Conservation (phyloP, 2,888 invertebrate genomes). For the Thymelicus sylvestris region DNA sequence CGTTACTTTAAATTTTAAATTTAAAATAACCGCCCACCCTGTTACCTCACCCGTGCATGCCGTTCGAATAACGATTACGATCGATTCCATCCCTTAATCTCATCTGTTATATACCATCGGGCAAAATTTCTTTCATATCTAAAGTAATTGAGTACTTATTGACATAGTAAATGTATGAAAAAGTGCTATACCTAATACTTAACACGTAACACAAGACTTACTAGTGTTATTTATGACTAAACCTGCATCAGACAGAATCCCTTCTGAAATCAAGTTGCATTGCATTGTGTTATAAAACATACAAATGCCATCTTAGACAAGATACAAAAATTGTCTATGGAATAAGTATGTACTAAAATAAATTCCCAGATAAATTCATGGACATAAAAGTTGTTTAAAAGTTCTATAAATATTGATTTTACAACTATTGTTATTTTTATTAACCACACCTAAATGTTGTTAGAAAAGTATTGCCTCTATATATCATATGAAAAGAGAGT, state of each 20-base stretch:
- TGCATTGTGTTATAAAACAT: constrained; percentile 77
- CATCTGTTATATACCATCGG: constrained; percentile 18
- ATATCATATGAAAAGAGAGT: constrained; percentile 75
- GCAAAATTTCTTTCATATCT: constrained; percentile 33
- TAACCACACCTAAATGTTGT: constrained; percentile 78
- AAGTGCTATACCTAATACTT: constrained; percentile 35
- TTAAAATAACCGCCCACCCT: constrained; percentile 46
- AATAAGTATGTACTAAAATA: constrained; percentile 64
- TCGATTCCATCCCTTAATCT: constrained; percentile 16
- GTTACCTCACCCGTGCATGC: constrained; percentile 40
- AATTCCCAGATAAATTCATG: constrained; percentile 38
- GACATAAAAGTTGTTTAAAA: constrained; percentile 50
- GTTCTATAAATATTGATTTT: constrained; percentile 75
- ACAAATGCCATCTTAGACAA: constrained; percentile 59
- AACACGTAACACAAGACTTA: constrained; percentile 24
- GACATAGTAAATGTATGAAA: constrained; percentile 39
- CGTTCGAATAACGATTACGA: background rate
- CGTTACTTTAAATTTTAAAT: constrained; percentile 42
- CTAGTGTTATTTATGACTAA: constrained; percentile 51
- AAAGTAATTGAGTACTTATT: constrained; percentile 39
- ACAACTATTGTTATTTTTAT: constrained; percentile 74
- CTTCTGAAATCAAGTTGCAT: constrained; percentile 69
- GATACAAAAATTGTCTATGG: constrained; percentile 56
- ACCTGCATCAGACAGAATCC: constrained; percentile 78
- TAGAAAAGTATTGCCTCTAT: constrained; percentile 83